Evolutionary conservation across 2,797 vertebrate species (phyloP), one percentile per base, ranked within the genome.

Genomic region (Sciurus carolinensis): DNA sequence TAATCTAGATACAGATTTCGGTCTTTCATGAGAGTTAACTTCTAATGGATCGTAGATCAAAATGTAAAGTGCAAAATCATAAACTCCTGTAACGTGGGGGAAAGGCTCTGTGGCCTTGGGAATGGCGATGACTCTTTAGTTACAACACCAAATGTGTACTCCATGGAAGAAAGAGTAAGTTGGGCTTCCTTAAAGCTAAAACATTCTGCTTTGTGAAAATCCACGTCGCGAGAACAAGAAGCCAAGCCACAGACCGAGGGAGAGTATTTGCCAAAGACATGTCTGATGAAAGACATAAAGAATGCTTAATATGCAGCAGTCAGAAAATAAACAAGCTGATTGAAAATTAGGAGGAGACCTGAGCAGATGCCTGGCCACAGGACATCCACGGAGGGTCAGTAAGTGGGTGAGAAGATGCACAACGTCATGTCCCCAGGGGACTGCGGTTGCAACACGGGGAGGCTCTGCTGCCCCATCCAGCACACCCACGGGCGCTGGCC

Each of bases 211-310:
- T 20, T 42, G 8, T 73, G 22, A 24, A 42, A 44, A 73, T 3
- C 71, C 39, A 73, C 10, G 36, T 42, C 24, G 1, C 42, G 22
- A 73, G 71, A 73, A 42, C 24, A 26, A 26, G 39, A 42, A 42
- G 39, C 26, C 39, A 73, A 42, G 39, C 71, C 24, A 73, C 39
- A 26, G 11, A 73, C 39, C 26, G 42, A 22, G 50, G 20, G 24
- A 83, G 39, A 77, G 62, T 69, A 77, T 85, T 90, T 94, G 62
- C 33, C 69, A 36, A 36, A 90, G 62, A 85, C n/a, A 59, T 22
- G 59, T 50, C 10, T 42, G 42, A 42, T 71, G 77, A 90, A 62
- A 42, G 47, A 57, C 52, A 54, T 15, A 17, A 54, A 18, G 15
- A 54, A 54, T 18, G 4, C 52, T 54, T 13, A 54, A 54, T 17